Percentiles rank a stretch among this genome's conserved stretches.
phyloP scores from a whole-genome alignment of 2,888 invertebrate genomes.

The Leptura quadrifasciata region DNA sequence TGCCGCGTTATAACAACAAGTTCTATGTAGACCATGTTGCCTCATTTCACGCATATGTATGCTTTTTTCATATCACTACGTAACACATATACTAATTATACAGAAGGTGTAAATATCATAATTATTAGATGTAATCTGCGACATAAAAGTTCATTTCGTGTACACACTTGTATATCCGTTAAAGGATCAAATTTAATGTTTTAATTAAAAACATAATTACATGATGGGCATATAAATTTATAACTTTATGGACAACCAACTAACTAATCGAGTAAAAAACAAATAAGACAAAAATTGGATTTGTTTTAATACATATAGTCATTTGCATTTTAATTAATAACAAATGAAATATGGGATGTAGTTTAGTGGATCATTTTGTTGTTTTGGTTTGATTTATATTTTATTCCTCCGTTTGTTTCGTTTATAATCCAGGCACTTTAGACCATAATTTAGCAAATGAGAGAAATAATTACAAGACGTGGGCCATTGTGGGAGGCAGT shows the following conservation, averaged over 20 bases:
- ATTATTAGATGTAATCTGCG: conserved; percentile 9
- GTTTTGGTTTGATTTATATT: conserved; percentile 16
- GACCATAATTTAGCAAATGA: background rate
- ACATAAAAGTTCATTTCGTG: conserved; percentile 2
- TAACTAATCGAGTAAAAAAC: conserved; percentile 34
- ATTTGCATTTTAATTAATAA: conserved; percentile 56
- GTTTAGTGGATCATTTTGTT: conserved; percentile 27
- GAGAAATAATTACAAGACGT: background rate
- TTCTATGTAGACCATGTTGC: background rate
- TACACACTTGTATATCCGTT: conserved; percentile 11
- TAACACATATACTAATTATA: background rate
- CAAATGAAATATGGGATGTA: conserved; percentile 40
- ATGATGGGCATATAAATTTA: conserved; percentile 39
- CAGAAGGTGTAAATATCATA: conserved; percentile 13
- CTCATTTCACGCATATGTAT: background rate
- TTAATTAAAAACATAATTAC: conserved; percentile 49
- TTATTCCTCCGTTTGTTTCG: conserved; percentile 7
- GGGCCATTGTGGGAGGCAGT: too few relatives aligned
- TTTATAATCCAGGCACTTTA: conserved; percentile 2
- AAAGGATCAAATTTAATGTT: conserved; percentile 46
- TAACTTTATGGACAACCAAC: conserved; percentile 31
- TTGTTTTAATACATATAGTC: conserved; percentile 41
- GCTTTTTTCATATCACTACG: background rate
- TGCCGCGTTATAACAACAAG: too few relatives aligned
- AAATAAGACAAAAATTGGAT: conserved; percentile 43